A percentile compares a stretch with the other conserved stretches of the same genome.
Conservation (phyloP, 2,797 vertebrate genomes). For the Sebastes itinus region DNA sequence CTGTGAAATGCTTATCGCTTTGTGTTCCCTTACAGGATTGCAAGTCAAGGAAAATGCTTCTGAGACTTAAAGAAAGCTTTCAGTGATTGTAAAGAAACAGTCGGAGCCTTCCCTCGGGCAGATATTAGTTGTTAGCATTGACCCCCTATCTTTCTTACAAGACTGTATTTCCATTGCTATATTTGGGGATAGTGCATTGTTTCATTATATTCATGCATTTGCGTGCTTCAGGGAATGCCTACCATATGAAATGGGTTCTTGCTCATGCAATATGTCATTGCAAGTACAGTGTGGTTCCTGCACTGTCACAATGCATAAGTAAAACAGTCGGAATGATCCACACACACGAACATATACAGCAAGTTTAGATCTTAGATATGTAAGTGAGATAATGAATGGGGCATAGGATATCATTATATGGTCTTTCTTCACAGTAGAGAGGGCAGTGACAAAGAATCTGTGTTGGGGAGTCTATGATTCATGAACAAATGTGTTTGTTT, state of each 20-base stretch:
- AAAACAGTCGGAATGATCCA: not conserved
- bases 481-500: not conserved
- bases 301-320: constrained; percentile 1
- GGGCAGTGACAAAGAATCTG: not conserved
- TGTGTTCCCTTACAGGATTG: constrained; percentile 1
- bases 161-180: constrained; percentile 23
- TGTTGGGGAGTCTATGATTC: not conserved
- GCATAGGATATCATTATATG: not conserved
- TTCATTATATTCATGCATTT: constrained; percentile 27
- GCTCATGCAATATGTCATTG: constrained; percentile 27
- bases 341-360: not conserved
- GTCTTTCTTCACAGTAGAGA: not conserved
- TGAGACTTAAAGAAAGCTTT: constrained; percentile 21
- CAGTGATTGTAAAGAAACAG: constrained; percentile 17
- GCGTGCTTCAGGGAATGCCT: constrained; percentile 22
- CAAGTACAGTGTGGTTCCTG: not conserved
- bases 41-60: constrained; percentile 18
- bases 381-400: not conserved
- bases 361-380: not conserved
- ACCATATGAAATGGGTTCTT: not conserved
- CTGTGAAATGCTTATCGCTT: constrained; percentile 19
- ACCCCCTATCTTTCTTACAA: constrained; percentile 19
- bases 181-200: constrained; percentile 26
- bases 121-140: constrained; percentile 31
- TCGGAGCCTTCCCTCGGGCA: constrained; percentile 33